phyloP scores from a whole-genome alignment of 2,888 invertebrate species.

The Acleris literana region DNA sequence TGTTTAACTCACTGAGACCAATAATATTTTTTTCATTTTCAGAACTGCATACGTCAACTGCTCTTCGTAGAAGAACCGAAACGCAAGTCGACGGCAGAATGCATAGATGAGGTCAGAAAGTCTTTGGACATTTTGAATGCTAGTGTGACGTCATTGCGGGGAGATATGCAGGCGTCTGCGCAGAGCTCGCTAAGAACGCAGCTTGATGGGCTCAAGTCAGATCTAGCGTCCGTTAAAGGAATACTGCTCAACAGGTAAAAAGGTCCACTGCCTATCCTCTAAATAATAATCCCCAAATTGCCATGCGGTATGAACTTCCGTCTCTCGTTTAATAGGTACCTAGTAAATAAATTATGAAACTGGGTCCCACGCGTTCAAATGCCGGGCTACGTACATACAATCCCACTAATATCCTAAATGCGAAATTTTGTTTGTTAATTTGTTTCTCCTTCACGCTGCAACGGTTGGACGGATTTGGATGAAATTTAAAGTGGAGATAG shows the following conservation, averaged over 20 bases:
- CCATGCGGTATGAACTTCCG: too few relatives aligned
- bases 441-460: too few relatives aligned
- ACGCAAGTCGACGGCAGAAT: conserved; percentile 86
- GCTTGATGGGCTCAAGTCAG: conserved; percentile 86
- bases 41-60: conserved; percentile 70
- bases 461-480: too few relatives aligned
- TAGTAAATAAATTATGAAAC: too few relatives aligned
- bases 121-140: conserved; percentile 87
- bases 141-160: conserved; percentile 86
- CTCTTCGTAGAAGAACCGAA: conserved; percentile 87
- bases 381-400: too few relatives aligned
- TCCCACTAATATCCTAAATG: too few relatives aligned
- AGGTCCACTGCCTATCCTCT: conserved; percentile 27
- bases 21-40: conserved; percentile 34
- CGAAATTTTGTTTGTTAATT: too few relatives aligned
- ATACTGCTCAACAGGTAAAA: conserved; percentile 86
- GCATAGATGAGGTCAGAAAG: conserved; percentile 86
- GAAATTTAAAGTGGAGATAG: too few relatives aligned
- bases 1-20: neutral
- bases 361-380: too few relatives aligned
- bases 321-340: too few relatives aligned
- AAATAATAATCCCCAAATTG: too few relatives aligned
- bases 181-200: conserved; percentile 83
- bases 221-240: conserved; percentile 89
- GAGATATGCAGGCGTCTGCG: conserved; percentile 83